Percentiles rank a stretch among this genome's conserved stretches.
These are phyloP conservation scores for Bedellia somnulentella DNA, from an alignment of 2,888 invertebrate genomes.

Conservation along the genomic window DNA sequence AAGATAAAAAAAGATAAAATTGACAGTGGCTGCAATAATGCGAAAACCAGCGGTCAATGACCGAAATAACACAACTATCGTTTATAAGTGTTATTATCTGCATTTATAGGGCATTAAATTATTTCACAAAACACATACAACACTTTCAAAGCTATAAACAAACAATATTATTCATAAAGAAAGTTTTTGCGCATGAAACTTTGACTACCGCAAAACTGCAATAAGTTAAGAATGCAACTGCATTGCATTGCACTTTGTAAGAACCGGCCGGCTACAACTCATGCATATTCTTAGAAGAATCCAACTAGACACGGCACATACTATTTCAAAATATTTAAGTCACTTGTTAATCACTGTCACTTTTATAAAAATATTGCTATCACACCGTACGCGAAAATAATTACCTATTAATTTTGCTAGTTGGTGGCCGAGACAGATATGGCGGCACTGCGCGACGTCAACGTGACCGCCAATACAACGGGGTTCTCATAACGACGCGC, in stretches of 20 bases:
- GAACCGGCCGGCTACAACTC: conserved; percentile 56
- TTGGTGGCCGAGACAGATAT: conserved; percentile 67
- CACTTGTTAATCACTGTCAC: conserved; percentile 44
- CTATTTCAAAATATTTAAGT: conserved; percentile 25
- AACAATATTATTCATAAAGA: too few species aligned
- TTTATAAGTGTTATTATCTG: conserved; percentile 32
- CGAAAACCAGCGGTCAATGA: conserved; percentile 59
- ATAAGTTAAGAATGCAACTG: conserved; percentile 62
- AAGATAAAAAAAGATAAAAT: conserved; percentile 31
- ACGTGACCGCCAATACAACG: conserved; percentile 70
- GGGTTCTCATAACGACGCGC: conserved; percentile 81
- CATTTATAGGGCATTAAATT: conserved; percentile 27
- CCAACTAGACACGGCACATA: conserved; percentile 39
- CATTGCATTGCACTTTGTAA: conserved; percentile 60
- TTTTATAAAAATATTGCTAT: conserved; percentile 27
- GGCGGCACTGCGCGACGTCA: conserved; percentile 70
- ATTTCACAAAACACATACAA: conserved; percentile 42
- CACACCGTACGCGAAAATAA: conserved; percentile 55
- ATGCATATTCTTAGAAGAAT: conserved; percentile 48
- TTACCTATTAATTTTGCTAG: conserved; percentile 65
- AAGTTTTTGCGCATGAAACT: conserved; percentile 56
- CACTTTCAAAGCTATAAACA: conserved; percentile 27
- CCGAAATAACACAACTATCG: conserved; percentile 57
- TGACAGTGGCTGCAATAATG: conserved; percentile 42
- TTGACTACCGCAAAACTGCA: conserved; percentile 57